Evolutionary conservation across 2,888 invertebrate species (phyloP).

Genomic region (Leucoptera coffeella): DNA sequence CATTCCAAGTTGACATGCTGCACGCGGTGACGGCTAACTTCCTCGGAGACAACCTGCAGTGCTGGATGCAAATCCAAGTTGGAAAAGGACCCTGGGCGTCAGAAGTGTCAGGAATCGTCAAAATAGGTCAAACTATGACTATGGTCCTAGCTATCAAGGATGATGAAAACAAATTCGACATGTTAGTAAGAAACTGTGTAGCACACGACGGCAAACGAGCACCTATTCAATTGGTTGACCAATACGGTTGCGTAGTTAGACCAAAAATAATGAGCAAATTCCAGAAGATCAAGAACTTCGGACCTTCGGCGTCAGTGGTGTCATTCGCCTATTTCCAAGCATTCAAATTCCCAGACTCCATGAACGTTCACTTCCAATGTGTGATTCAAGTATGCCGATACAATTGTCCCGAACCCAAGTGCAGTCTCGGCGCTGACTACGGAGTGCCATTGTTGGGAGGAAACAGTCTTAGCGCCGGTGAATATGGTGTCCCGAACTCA

Average conservation of each 20-base stretch:
- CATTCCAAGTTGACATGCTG: conserved; percentile 93
- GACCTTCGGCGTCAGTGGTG: conserved; percentile 88
- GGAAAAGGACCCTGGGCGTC: conserved; percentile 97
- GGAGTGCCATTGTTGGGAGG: conserved; percentile 61
- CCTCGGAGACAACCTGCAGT: conserved; percentile 90
- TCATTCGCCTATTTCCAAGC: conserved; percentile 96
- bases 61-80: conserved; percentile 97
- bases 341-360: conserved; percentile 93
- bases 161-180: conserved; percentile 93
- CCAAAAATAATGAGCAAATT: conserved; percentile 94
- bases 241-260: conserved; percentile 87
- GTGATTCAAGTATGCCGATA: conserved; percentile 92
- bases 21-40: conserved; percentile 94
- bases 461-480: conserved; percentile 55
- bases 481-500: conserved; percentile 54
- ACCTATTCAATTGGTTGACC: conserved; percentile 88
- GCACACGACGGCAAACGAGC: conserved; percentile 92
- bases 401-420: conserved; percentile 90
- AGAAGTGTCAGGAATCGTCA: conserved; percentile 91
- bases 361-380: conserved; percentile 96
- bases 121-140: conserved; percentile 95
- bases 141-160: conserved; percentile 95
- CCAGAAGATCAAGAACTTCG: conserved; percentile 94
- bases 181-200: conserved; percentile 90
- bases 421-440: conserved; percentile 64